Evolutionary conservation across 2,797 vertebrate species (phyloP).

Genomic region (Odontamblyopus rebecca): DNA sequence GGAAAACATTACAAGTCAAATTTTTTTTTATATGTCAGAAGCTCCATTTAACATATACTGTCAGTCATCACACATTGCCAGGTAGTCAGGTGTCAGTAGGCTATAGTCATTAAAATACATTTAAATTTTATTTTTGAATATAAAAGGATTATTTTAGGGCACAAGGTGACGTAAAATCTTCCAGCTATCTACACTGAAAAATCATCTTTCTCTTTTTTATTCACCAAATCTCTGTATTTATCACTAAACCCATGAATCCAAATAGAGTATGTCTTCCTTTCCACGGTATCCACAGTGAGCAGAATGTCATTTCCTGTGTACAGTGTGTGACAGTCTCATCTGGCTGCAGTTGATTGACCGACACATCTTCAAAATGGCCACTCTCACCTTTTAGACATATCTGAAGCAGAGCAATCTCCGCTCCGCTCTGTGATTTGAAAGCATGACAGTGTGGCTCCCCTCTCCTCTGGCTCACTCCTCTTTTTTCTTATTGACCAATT

Average conservation of each 20-base stretch:
- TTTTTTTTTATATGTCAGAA: too few species aligned
- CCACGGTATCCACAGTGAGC: background rate
- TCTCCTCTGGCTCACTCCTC: background rate
- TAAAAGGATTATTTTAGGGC: background rate
- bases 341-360: conserved; percentile 4
- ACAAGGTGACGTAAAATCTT: background rate
- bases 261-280: background rate
- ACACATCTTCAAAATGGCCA: conserved; percentile 28
- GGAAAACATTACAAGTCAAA: too few species aligned
- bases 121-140: too few species aligned
- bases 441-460: background rate
- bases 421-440: conserved; percentile 29
- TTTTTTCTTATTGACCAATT: conserved; percentile 11
- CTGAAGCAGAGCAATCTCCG: conserved; percentile 19
- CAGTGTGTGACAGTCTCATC: conserved; percentile 11
- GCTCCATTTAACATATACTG: too few species aligned
- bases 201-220: background rate
- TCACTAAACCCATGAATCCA: background rate
- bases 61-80: too few species aligned
- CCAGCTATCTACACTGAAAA: background rate
- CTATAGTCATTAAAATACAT: too few species aligned
- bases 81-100: too few species aligned
- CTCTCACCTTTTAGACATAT: conserved; percentile 17
- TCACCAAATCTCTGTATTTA: background rate
- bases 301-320: background rate